Evolutionary conservation across 1,140 invertebrate species (phyloP), one percentile per base, ranked within the genome.

Genomic region (Mya arenaria): DNA sequence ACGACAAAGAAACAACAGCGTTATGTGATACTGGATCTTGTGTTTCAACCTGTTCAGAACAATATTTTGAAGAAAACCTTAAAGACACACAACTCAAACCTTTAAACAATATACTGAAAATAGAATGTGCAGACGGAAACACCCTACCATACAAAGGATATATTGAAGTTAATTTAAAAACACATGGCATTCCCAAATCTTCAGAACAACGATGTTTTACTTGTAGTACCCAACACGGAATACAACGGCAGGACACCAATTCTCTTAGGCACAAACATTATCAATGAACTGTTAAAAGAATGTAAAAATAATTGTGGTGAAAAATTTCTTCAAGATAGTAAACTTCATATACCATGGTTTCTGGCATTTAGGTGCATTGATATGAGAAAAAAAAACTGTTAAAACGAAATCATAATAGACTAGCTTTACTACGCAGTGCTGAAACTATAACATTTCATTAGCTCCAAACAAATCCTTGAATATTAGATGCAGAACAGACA

Each of bases 231-330:
- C 13, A 32, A 71, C 19, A 71, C 68, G 34, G 32, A 13, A n/a
- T 71, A 71, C 44, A 71, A 55, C 28, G 19, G 23, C 23, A 52
- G 56, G 10, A 71, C 68, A 48, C 68, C 68, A 19, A 32, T 71
- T n/a, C 39, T 71, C 3, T 32, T 71, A 23, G 68, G 68, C 4
- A 55, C 68, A 48, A 71, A 52, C 56, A 36, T 71, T 44, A 4
- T 52, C 34, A 6, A 17, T n/a, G 32, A 13, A 8, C 32, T 68
- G 10, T 23, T 52, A 23, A 10, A 41, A 17, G 48, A 71, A 4
- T 71, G 68, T 55, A 71, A 55, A 71, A 17, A 48, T 3, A 55
- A 15, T 10, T 23, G 28, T 71, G 68, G 68, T 71, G n/a, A 71
- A 4, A 17, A 30, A 28, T 71, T 71, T 71, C 23, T 71, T 55